These are phyloP conservation scores for Phalloptychus januarius DNA, from an alignment of 2,797 vertebrate species.

Conservation along the genomic window DNA sequence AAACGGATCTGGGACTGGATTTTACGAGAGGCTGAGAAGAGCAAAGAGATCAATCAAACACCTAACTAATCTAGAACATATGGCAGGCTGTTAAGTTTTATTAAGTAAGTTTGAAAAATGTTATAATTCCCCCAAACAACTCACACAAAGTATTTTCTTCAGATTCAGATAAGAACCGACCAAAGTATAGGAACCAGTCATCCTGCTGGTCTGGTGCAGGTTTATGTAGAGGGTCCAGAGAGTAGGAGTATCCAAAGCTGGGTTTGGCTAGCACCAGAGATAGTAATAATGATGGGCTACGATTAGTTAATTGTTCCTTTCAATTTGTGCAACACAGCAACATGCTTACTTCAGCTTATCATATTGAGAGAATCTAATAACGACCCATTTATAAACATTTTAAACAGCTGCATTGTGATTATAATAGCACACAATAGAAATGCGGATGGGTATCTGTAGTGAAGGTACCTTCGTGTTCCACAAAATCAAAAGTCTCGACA, in stretches of 20 bases:
- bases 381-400: neutral
- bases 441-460: neutral
- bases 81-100: neutral
- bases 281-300: conserved; percentile 9
- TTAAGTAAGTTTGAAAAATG: neutral
- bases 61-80: neutral
- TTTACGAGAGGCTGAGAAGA: conserved; percentile 45
- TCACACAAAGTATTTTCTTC: conserved; percentile 56
- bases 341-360: neutral
- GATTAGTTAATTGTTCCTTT: neutral
- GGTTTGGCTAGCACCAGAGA: conserved; percentile 58
- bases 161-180: conserved; percentile 31
- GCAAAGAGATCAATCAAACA: conserved; percentile 24
- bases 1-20: conserved; percentile 35
- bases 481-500: conserved; percentile 47
- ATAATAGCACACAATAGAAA: neutral
- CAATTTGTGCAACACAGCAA: neutral
- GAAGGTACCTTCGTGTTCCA: conserved; percentile 67
- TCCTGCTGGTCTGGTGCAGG: conserved; percentile 53
- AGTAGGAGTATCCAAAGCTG: conserved; percentile 43
- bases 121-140: conserved; percentile 38
- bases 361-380: neutral
- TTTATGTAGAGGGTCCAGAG: conserved; percentile 46
- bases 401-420: neutral
- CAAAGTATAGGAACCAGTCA: conserved; percentile 76